A percentile compares a stretch with the other conserved stretches of the same genome.
These are phyloP conservation scores for Sarcophaga peregrina DNA, from an alignment of 1,140 invertebrate species.

Conservation along the genomic window DNA sequence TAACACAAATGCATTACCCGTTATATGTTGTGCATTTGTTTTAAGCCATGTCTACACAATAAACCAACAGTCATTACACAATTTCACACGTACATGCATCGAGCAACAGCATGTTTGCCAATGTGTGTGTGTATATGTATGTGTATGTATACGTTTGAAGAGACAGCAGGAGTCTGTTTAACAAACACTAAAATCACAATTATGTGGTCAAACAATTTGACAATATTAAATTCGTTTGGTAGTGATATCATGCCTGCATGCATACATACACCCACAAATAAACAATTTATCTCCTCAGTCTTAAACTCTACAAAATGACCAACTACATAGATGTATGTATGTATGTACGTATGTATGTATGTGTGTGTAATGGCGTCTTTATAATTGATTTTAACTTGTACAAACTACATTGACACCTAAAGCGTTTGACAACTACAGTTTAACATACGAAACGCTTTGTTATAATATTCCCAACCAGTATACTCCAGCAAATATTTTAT, in stretches of 20 bases:
- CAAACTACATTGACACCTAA: conserved; percentile 40
- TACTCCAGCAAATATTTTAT: background rate
- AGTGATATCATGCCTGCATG: background rate
- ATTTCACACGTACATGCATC: background rate
- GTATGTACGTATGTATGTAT: conserved; percentile 5
- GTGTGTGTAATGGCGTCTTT: background rate
- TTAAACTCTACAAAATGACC: background rate
- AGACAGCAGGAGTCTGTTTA: conserved; percentile 13
- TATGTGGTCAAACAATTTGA: conserved; percentile 37
- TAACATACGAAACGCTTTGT: conserved; percentile 17
- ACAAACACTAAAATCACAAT: conserved; percentile 25
- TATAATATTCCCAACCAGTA: background rate
- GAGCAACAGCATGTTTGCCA: too few species aligned
- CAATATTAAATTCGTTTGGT: conserved; percentile 20
- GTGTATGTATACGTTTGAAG: too few species aligned
- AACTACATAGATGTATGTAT: background rate
- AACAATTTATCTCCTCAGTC: background rate
- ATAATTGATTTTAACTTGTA: conserved; percentile 40
- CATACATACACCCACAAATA: background rate
- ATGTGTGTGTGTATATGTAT: too few species aligned
- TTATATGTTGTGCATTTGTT: conserved; percentile 45
- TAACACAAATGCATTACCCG: conserved; percentile 47
- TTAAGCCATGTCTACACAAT: conserved; percentile 41
- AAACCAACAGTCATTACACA: conserved; percentile 23
- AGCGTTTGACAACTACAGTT: conserved; percentile 37